A percentile compares a stretch with the other conserved stretches of the same genome.
phyloP scores from a whole-genome alignment of 2,113 vertebrate species.

The Aphyosemion australe region DNA sequence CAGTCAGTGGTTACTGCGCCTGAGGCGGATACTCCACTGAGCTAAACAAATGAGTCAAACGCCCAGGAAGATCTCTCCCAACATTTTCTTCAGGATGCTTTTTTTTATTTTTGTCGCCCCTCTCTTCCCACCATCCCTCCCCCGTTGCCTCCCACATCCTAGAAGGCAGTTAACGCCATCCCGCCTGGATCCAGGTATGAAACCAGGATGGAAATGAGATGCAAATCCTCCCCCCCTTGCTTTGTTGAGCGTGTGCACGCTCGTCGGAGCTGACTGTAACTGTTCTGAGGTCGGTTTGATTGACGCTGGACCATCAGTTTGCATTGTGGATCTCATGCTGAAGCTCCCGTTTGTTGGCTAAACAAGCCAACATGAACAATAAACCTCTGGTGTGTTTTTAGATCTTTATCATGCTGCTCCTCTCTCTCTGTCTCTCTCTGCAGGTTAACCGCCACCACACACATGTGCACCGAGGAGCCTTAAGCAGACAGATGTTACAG shows the following conservation, averaged over 20 bases:
- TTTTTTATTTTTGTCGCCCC: slow-evolving; percentile 23
- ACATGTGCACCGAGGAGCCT: neutral
- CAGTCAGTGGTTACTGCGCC: slow-evolving; percentile 14
- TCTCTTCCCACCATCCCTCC: slow-evolving; percentile 6
- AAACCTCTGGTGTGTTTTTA: slow-evolving; percentile 48
- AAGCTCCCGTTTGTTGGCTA: slow-evolving; percentile 49
- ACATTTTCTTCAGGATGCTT: slow-evolving; percentile 54
- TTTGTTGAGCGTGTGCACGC: slow-evolving; percentile 55
- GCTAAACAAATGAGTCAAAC: neutral
- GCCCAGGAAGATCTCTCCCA: slow-evolving; percentile 10
- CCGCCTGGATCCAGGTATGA: slow-evolving; percentile 45
- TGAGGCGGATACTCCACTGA: slow-evolving; percentile 15
- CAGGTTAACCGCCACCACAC: slow-evolving; percentile 19
- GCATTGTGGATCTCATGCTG: slow-evolving; percentile 6
- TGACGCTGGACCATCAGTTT: slow-evolving; percentile 12
- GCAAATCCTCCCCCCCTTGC: slow-evolving; percentile 69
- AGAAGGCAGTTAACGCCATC: slow-evolving; percentile 52
- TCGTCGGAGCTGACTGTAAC: slow-evolving; percentile 46
- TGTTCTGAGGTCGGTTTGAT: slow-evolving; percentile 33
- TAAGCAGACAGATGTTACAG: slow-evolving; percentile 8
- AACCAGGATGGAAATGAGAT: slow-evolving; percentile 79
- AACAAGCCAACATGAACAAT: slow-evolving; percentile 51
- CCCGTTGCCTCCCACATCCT: slow-evolving; percentile 31
- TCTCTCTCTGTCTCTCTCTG: slow-evolving; percentile 30
- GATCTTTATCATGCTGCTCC: slow-evolving; percentile 50